phyloP scores from a whole-genome alignment of 2,113 vertebrate species.

The Corythaeola cristata region DNA sequence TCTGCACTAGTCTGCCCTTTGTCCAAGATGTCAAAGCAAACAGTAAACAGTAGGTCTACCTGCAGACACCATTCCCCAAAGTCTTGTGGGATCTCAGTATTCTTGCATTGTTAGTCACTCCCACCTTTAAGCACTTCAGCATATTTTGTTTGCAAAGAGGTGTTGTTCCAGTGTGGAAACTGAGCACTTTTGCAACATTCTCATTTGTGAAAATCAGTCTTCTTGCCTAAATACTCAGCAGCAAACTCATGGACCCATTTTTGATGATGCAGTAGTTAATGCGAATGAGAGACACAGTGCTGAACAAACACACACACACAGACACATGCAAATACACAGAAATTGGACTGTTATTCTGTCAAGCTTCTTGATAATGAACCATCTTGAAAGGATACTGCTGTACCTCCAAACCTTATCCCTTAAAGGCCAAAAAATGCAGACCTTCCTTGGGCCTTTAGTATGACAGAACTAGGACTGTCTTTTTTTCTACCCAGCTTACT shows the following conservation, averaged over 20 bases:
- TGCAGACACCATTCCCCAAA: background rate
- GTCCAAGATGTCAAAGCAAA: background rate
- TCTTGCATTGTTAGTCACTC: background rate
- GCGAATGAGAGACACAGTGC: background rate
- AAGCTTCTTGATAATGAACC: background rate
- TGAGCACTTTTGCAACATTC: background rate
- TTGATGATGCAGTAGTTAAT: background rate
- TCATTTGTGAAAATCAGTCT: background rate
- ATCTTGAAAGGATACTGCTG: background rate
- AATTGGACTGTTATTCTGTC: background rate
- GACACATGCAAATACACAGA: background rate
- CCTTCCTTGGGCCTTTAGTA: background rate
- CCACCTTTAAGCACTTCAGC: background rate
- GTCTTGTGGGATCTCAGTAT: background rate
- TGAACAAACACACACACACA: background rate
- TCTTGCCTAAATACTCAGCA: background rate
- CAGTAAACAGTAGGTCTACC: background rate
- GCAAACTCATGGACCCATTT: background rate
- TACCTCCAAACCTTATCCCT: background rate
- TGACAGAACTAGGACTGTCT: background rate
- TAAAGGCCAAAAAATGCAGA: background rate
- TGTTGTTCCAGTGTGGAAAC: background rate
- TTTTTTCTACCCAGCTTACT: background rate
- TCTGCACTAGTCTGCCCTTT: background rate
- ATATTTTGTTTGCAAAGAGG: background rate